Conservation (phyloP, 2,113 vertebrate species). For the Axis porcinus region DNA sequence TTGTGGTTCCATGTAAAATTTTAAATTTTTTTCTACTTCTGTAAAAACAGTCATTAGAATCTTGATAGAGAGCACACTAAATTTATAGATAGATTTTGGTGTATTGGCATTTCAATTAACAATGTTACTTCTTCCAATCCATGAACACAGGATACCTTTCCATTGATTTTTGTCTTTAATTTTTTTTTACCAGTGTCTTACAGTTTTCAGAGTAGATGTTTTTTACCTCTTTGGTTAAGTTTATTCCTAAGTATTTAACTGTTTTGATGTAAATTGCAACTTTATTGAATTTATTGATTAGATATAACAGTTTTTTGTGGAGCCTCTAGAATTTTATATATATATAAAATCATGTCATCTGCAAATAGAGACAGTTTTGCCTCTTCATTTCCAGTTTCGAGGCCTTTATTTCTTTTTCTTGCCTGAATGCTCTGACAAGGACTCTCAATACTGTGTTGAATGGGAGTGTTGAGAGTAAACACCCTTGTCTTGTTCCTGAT, state of each 20-base stretch:
- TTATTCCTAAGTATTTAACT: background rate
- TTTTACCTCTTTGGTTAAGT: background rate
- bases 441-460: background rate
- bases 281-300: background rate
- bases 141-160: background rate
- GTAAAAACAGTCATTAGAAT: background rate
- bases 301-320: background rate
- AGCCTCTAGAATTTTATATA: too few relatives aligned
- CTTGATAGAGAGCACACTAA: background rate
- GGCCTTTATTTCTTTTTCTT: background rate
- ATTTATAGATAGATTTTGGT: background rate
- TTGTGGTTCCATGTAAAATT: background rate
- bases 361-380: background rate
- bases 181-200: background rate
- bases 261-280: background rate
- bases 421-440: background rate
- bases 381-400: background rate
- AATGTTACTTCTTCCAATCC: background rate
- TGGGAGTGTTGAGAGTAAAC: background rate
- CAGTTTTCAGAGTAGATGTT: background rate
- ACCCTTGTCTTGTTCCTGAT: background rate
- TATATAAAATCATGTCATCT: too few relatives aligned
- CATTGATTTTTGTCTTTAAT: background rate
- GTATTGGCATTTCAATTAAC: background rate
- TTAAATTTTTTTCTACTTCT: background rate